Percentiles rank a stretch among this genome's conserved stretches.
phyloP scores from a whole-genome alignment of 2,113 vertebrate genomes.

The Paralichthys olivaceus region DNA sequence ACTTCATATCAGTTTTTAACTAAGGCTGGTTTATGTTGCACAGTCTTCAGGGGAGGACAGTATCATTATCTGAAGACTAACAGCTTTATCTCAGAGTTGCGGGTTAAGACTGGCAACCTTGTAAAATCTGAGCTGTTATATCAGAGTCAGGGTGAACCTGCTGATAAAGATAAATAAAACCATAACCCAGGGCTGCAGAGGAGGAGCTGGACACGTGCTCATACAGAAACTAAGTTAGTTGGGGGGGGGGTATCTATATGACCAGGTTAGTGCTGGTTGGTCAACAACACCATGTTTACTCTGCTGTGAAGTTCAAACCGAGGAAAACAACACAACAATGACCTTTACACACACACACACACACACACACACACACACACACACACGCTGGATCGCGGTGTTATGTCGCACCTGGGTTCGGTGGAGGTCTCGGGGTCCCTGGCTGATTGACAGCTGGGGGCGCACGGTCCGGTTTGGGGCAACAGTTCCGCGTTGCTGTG shows the following conservation, averaged over 20 bases:
- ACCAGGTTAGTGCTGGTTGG: too few relatives aligned
- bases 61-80: background rate
- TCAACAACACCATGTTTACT: background rate
- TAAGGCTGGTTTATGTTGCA: background rate
- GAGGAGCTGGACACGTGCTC: background rate
- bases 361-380: background rate
- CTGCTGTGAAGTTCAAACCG: background rate
- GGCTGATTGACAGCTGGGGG: slow-evolving; percentile 21
- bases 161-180: slow-evolving; percentile 43
- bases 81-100: too few relatives aligned
- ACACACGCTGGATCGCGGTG: too few relatives aligned
- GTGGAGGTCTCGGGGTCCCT: slow-evolving; percentile 41
- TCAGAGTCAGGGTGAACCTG: slow-evolving; percentile 52
- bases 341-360: slow-evolving; percentile 8
- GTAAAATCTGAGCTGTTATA: background rate
- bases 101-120: background rate
- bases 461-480: slow-evolving; percentile 40
- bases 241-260: too few relatives aligned
- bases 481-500: slow-evolving; percentile 76
- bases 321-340: slow-evolving; percentile 3
- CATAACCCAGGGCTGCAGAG: slow-evolving; percentile 13
- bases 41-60: background rate
- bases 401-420: slow-evolving; percentile 57
- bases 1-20: background rate
- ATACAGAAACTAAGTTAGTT: background rate